These are phyloP conservation scores for Pipistrellus kuhlii DNA, from an alignment of 2,797 vertebrate genomes.

Conservation along the genomic window DNA sequence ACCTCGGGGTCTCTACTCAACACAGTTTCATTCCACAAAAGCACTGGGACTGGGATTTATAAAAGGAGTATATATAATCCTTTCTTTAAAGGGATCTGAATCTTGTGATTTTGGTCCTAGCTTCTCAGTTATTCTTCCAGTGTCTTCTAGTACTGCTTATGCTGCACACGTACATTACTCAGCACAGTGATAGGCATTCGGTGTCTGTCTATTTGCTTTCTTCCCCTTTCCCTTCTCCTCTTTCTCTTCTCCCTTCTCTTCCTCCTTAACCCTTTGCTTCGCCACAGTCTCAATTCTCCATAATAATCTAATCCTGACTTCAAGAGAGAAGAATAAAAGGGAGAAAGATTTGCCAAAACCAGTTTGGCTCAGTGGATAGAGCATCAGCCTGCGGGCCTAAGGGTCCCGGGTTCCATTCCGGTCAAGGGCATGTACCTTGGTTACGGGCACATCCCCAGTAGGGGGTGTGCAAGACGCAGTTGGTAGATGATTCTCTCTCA, in stretches of 20 bases:
- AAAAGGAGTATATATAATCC: neutral
- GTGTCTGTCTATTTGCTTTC: neutral
- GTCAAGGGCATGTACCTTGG: too few relatives aligned
- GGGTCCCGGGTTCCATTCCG: too few relatives aligned
- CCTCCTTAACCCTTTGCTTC: neutral
- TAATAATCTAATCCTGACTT: neutral
- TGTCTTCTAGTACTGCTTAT: neutral
- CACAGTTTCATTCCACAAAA: neutral
- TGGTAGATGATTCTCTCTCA: too few relatives aligned
- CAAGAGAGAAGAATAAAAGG: neutral
- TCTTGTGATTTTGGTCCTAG: neutral
- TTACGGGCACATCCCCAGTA: too few relatives aligned
- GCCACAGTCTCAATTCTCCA: neutral
- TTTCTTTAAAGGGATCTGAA: neutral
- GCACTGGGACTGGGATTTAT: neutral
- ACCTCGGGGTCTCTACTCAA: neutral
- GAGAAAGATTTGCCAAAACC: neutral
- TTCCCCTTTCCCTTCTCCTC: too few relatives aligned
- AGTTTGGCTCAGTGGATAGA: too few relatives aligned
- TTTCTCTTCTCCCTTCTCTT: neutral
- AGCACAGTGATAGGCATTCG: neutral
- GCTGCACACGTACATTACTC: fast-evolving
- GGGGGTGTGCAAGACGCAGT: too few relatives aligned
- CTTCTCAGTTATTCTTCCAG: fast-evolving
- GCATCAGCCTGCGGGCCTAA: too few relatives aligned